Evolutionary conservation across 2,888 invertebrate genomes (phyloP).

Genomic region (Neoaliturus tenellus): DNA sequence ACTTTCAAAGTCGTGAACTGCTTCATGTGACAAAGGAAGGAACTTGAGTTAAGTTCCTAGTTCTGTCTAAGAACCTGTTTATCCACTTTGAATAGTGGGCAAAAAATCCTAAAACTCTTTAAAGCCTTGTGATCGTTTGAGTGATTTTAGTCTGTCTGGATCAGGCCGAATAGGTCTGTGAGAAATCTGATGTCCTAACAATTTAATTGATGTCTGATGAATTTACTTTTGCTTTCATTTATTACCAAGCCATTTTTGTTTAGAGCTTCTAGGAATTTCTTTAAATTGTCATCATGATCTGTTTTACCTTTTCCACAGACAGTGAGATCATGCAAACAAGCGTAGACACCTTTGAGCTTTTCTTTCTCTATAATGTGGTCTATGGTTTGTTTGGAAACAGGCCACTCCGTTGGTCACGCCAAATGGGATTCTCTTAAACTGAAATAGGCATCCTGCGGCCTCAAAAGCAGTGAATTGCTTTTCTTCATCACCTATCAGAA

Average conservation of each 20-base stretch:
- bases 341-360: not conserved
- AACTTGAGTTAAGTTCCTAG: not conserved
- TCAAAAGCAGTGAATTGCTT: conserved; percentile 61
- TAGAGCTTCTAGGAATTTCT: conserved; percentile 15
- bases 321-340: conserved; percentile 53
- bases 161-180: not conserved
- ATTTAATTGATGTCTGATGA: not conserved
- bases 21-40: not conserved
- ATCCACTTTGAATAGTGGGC: not conserved
- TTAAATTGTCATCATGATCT: conserved; percentile 11
- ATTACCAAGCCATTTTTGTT: conserved; percentile 51
- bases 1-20: not conserved
- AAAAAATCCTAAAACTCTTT: not conserved
- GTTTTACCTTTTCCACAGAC: conserved; percentile 16
- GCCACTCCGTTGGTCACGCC: conserved; percentile 62
- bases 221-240: conserved; percentile 44
- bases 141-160: no score
- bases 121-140: not conserved
- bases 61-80: not conserved
- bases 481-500: conserved; percentile 56
- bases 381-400: conserved; percentile 57
- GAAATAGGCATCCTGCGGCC: conserved; percentile 57
- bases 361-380: conserved; percentile 40
- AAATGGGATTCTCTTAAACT: conserved; percentile 60
- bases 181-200: not conserved